phyloP scores from a whole-genome alignment of 2,888 invertebrate species.

The Eristalis pertinax region DNA sequence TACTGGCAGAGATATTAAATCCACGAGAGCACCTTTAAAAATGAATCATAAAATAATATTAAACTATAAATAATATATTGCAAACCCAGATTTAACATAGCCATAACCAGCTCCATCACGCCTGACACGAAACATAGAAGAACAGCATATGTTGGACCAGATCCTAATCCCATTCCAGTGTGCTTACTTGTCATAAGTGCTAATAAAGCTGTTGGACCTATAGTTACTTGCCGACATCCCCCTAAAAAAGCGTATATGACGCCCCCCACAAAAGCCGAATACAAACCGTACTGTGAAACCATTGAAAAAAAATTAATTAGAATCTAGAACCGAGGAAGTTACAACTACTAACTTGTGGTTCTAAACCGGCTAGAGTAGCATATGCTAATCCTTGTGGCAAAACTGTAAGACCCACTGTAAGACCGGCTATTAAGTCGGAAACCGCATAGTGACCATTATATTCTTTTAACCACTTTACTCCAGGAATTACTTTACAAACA shows the following conservation, averaged over 20 bases:
- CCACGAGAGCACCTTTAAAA: conserved; percentile 89
- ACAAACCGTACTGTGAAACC: conserved; percentile 90
- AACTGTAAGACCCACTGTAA: conserved; percentile 95
- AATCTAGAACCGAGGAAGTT: not conserved
- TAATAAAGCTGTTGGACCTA: conserved; percentile 95
- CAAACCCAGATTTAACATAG: conserved; percentile 88
- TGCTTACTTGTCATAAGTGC: conserved; percentile 93
- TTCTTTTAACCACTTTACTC: conserved; percentile 87
- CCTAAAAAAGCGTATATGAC: conserved; percentile 95
- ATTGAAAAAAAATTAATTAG: not conserved
- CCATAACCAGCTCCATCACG: conserved; percentile 90
- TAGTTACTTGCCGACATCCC: conserved; percentile 92
- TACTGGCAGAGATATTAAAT: conserved; percentile 94
- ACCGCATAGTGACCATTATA: conserved; percentile 90
- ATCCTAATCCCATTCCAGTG: conserved; percentile 78
- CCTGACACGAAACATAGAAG: conserved; percentile 92
- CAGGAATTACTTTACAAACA: conserved; percentile 77
- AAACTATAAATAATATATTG: conserved; percentile 5
- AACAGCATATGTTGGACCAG: conserved; percentile 89
- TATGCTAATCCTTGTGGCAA: conserved; percentile 97
- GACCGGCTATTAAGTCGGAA: conserved; percentile 93
- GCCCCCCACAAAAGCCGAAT: conserved; percentile 96
- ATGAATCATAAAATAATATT: conserved; percentile 29
- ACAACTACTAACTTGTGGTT: conserved; percentile 86
- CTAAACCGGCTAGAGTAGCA: conserved; percentile 92